Base-by-base conservation (phyloP, 2,888 invertebrate species). In the Cotesia congregata region DNA sequence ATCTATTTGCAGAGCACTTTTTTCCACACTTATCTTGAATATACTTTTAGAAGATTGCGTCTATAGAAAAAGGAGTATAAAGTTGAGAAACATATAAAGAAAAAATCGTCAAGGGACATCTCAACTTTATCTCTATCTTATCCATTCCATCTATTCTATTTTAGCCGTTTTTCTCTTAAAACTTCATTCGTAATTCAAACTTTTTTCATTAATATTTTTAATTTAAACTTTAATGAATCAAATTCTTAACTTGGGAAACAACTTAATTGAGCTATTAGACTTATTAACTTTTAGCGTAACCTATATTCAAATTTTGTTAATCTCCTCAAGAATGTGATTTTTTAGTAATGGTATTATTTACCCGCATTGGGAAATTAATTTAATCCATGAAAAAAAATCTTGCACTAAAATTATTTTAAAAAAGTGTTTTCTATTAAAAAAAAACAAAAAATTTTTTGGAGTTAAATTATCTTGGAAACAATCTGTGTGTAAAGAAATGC, bases 41-140 rank as follows among this genome's bases (percentile, higher is more conserved):
- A 12, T 80, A 80, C 79, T 80, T 80, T 80, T 77, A 80, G 79
- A 77, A 78, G 80, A 80, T 80, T 80, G 80, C 80, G 80, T 80
- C 76, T 75, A 73, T 39, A 72, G 72, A 68, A 74, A 61, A 78
- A 72, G 30, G 78, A 76, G 78, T 72, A 77, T 30, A 50, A 50
- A 50, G 50, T 50, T 50, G 7, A 50, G 12, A 50, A 50, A 12
- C 12, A 12, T 50, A 50, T 73, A 72, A 62, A 78, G 77, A 78
- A 76, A 76, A 59, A 72, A 61, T 62, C 38, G 38, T 20, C 38
- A 30, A 60, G 71, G 62, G 71, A 72, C 71, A 72, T 39, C 17
- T 15, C 61, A 6, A 30, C n/a, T 68, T 17, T 68, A 41, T 68
- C 15, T 68, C 15, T 50, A 6, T 12, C 9, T 20, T 1, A 41